These are phyloP conservation scores for Epizoanthus illoricatus DNA, from an alignment of 92 coral and sea anemone genomes.

Conservation along the genomic window DNA sequence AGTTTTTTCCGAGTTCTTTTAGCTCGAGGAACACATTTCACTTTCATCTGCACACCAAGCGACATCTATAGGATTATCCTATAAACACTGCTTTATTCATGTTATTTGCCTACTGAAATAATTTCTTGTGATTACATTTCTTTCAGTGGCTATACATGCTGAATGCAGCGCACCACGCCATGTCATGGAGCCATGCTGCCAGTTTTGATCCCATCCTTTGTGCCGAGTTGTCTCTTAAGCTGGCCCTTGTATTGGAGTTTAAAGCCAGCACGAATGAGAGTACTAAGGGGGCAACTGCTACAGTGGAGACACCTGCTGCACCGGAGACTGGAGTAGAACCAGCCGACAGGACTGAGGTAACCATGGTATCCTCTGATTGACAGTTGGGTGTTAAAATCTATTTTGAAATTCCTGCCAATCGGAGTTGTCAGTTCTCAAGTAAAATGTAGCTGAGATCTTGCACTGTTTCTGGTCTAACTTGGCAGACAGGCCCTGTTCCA, in stretches of 20 bases:
- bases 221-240: conserved; percentile 89
- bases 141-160: conserved; percentile 87
- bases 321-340: conserved; percentile 31
- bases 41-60: no score
- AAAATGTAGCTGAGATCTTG: no score
- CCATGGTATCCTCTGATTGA: not conserved
- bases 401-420: no score
- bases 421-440: no score
- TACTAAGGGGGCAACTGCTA: conserved; percentile 50
- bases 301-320: conserved; percentile 34
- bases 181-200: conserved; percentile 90
- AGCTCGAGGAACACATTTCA: no score
- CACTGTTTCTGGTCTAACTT: no score
- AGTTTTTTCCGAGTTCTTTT: no score
- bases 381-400: no score
- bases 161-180: conserved; percentile 74
- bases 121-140: not conserved
- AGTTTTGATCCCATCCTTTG: conserved; percentile 80
- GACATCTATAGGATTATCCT: no score
- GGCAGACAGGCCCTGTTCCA: no score
- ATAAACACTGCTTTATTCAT: no score
- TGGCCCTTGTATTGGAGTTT: conserved; percentile 77
- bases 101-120: not conserved
- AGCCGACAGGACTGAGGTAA: conserved; percentile 52
- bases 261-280: conserved; percentile 63